Conservation (phyloP, 2,113 vertebrate genomes). For the Xenopus tropicalis region UCB_Xtro_10.0 CM004450.2:111362001-111362500, state of each 20-base stretch:
- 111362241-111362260: constrained; percentile 21
- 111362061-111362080: too few species aligned
- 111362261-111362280: too few species aligned
- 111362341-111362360: constrained; percentile 84
- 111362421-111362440: constrained; percentile 86
- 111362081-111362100: too few species aligned
- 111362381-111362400: constrained; percentile 75
- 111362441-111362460: constrained; percentile 72
- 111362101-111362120: too few species aligned
- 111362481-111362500: constrained; percentile 81
- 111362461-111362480: constrained; percentile 67
- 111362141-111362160: too few species aligned
- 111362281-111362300: too few species aligned
- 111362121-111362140: too few species aligned
- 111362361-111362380: constrained; percentile 89
- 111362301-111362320: constrained; percentile 24
- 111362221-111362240: constrained; percentile 96
- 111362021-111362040: too few species aligned
- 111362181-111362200: constrained; percentile 96
- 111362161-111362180: constrained; percentile 87
- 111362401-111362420: too few species aligned
- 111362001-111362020: too few species aligned
- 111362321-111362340: constrained; percentile 52
- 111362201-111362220: constrained; percentile 96
- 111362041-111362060: too few species aligned